Evolutionary conservation across 2,113 vertebrate genomes (phyloP).

Genomic region (Paralichthys olivaceus): DNA sequence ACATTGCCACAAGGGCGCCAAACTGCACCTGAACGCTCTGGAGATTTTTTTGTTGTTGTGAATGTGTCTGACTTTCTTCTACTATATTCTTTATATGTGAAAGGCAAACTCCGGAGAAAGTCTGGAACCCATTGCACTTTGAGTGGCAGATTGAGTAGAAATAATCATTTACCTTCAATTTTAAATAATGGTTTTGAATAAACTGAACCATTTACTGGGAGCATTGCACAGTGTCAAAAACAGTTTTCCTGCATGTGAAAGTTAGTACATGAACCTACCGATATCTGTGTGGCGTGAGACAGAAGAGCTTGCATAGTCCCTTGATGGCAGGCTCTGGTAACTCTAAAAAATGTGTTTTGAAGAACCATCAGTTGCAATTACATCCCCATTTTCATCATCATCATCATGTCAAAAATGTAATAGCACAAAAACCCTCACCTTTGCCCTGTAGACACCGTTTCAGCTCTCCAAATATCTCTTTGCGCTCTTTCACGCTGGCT

Average conservation of each 20-base stretch:
- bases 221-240: no score
- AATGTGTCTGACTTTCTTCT: no score
- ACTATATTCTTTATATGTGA: no score
- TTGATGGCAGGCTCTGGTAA: constrained; percentile 92
- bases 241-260: neutral
- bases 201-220: neutral
- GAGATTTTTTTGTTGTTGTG: no score
- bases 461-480: constrained; percentile 90
- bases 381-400: neutral
- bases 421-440: constrained; percentile 79
- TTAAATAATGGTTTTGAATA: neutral
- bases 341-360: constrained; percentile 55
- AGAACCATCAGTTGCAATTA: neutral
- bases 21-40: no score
- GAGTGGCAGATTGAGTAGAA: no score
- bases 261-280: constrained; percentile 78
- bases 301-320: constrained; percentile 96
- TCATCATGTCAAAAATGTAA: neutral
- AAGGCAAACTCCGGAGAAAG: no score
- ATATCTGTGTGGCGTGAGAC: constrained; percentile 95
- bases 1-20: no score
- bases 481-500: constrained; percentile 93
- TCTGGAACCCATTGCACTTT: no score
- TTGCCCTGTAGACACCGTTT: constrained; percentile 89
- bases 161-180: no score